Conservation (phyloP, 1,140 invertebrate species). For the Olivierus martensii region DNA sequence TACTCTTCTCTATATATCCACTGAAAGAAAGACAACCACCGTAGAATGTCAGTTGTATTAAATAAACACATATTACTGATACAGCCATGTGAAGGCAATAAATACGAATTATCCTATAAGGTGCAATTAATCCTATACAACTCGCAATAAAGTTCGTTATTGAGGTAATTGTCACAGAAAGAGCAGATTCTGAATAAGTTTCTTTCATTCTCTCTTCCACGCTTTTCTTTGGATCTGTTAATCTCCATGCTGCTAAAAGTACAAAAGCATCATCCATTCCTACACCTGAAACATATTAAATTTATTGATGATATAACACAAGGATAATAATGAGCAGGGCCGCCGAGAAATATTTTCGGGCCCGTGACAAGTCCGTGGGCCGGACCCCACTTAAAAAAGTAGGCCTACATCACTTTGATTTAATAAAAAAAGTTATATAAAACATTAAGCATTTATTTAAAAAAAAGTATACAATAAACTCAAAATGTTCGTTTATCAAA, state of each 20-base stretch:
- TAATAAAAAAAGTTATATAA: too few relatives aligned
- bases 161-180: constrained; percentile 95
- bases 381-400: too few relatives aligned
- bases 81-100: constrained; percentile 92
- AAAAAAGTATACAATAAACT: too few relatives aligned
- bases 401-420: too few relatives aligned
- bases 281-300: constrained; percentile 62
- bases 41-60: constrained; percentile 91
- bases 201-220: constrained; percentile 72
- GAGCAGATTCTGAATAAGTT: constrained; percentile 84
- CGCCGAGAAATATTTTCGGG: too few relatives aligned
- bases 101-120: constrained; percentile 85
- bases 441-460: too few relatives aligned
- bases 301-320: too few relatives aligned
- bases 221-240: constrained; percentile 58
- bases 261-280: constrained; percentile 95
- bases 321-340: too few relatives aligned
- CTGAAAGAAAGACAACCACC: constrained; percentile 75
- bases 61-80: constrained; percentile 78
- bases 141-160: constrained; percentile 92
- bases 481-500: too few relatives aligned
- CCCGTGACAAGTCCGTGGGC: too few relatives aligned
- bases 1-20: constrained; percentile 69
- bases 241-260: constrained; percentile 82
- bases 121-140: constrained; percentile 84